Percentiles rank a stretch among this genome's conserved stretches.
phyloP scores from a whole-genome alignment of 2,113 vertebrate species.

The human (Homo sapiens) region GRCh38 chr3:13414501-13415000 shows the following conservation, averaged over 20 bases:
- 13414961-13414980: no score
- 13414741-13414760: neutral
- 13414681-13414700: neutral
- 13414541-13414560: slow-evolving; percentile 35
- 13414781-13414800: no score
- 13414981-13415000: no score
- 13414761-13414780: neutral
- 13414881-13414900: neutral
- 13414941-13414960: neutral
- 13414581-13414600: neutral
- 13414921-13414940: neutral
- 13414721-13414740: neutral
- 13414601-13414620: neutral
- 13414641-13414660: neutral
- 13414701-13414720: neutral
- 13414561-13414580: neutral
- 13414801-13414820: neutral
- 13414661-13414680: neutral
- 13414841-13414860: neutral
- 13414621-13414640: neutral
- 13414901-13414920: neutral
- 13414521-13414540: neutral
- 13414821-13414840: neutral
- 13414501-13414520: neutral
- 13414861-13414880: neutral